Evolutionary conservation across 2,113 vertebrate species (phyloP).

Genomic region (Microtus oregoni): DNA sequence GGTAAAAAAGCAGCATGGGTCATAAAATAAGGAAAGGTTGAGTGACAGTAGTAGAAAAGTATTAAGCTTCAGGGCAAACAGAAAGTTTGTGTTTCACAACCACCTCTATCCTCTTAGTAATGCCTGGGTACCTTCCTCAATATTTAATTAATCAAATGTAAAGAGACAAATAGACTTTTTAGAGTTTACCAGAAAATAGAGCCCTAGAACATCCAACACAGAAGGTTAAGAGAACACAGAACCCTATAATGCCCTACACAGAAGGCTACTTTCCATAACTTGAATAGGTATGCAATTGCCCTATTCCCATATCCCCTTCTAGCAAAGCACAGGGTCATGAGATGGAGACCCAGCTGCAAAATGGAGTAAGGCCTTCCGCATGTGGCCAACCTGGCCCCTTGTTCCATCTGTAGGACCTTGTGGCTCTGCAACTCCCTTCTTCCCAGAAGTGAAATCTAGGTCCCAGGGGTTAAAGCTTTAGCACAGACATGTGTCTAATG

Average conservation of each 20-base stretch:
- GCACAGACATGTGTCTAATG: neutral
- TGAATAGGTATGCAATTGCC: neutral
- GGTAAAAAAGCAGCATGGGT: neutral
- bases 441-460: neutral
- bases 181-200: neutral
- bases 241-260: neutral
- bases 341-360: neutral
- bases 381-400: rapidly evolving
- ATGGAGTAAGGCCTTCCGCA: neutral
- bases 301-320: neutral
- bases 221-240: neutral
- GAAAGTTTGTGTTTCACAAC: neutral
- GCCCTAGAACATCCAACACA: neutral
- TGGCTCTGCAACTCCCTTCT: neutral
- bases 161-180: neutral
- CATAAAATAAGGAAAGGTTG: neutral
- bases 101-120: neutral
- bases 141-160: neutral
- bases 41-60: neutral
- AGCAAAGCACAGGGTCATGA: neutral
- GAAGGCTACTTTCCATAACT: neutral
- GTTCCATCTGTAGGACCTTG: neutral
- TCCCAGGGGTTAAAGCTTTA: neutral
- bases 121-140: neutral
- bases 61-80: neutral